Evolutionary conservation across 2,797 vertebrate genomes (phyloP).

Genomic region (Silurus aristotelis): DNA sequence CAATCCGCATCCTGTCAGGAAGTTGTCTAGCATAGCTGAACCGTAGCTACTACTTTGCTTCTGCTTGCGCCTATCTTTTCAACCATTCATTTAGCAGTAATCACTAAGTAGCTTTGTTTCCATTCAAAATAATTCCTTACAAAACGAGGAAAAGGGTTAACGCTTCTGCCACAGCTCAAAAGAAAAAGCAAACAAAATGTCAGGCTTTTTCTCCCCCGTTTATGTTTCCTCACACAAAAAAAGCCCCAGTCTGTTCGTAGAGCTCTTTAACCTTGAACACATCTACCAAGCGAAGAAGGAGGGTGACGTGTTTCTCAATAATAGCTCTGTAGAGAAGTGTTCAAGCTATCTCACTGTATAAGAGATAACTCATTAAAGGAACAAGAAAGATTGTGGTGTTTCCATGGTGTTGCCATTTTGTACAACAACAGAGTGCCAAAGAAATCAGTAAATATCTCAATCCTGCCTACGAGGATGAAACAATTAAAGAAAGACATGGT

Average conservation of each 20-base stretch:
- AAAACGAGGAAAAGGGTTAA: not conserved
- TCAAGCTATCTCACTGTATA: not conserved
- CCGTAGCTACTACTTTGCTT: slow-evolving; percentile 42
- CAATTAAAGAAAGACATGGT: not conserved
- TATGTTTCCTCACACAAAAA: not conserved
- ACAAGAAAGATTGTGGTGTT: slow-evolving; percentile 12
- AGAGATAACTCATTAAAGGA: slow-evolving; percentile 4
- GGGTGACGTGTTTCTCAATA: slow-evolving; percentile 9
- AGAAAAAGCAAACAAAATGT: not conserved
- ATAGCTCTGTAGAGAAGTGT: not conserved
- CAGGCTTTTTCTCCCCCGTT: not conserved
- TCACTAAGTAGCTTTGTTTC: not conserved
- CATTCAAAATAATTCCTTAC: not conserved
- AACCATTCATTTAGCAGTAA: not conserved
- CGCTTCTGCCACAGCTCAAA: not conserved
- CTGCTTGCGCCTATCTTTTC: slow-evolving; percentile 4
- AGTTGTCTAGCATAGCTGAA: slow-evolving; percentile 59
- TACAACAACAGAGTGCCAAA: not conserved
- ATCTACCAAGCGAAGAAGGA: slow-evolving; percentile 29
- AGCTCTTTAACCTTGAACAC: slow-evolving; percentile 32
- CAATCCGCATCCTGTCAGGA: slow-evolving; percentile 81
- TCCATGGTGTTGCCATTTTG: not conserved
- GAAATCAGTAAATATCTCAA: not conserved
- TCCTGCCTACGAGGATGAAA: not conserved
- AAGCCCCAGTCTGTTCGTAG: not conserved